Conservation (phyloP, 1,140 invertebrate species). For the Drosophila leontia region DNA sequence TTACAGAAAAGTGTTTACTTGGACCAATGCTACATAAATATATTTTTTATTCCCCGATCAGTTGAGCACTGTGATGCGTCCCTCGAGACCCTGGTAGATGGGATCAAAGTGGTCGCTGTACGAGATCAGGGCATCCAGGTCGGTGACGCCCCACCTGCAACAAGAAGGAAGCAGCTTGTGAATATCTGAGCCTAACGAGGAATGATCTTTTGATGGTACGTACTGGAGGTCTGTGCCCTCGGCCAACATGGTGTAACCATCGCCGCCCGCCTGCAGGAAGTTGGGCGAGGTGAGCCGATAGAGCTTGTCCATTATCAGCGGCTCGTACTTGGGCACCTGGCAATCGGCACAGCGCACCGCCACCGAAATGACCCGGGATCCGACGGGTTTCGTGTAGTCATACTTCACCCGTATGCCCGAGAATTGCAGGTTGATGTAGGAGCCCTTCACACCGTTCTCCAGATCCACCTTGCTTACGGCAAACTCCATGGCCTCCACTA, state of each 20-base stretch:
- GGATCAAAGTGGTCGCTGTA: constrained; percentile 60
- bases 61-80: constrained; percentile 78
- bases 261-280: constrained; percentile 89
- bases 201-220: constrained; percentile 12
- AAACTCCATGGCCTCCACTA: constrained; percentile 88
- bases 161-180: neutral
- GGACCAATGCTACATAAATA: neutral
- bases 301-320: constrained; percentile 85
- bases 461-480: constrained; percentile 84
- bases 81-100: constrained; percentile 80
- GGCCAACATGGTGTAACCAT: constrained; percentile 86
- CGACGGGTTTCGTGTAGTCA: constrained; percentile 86
- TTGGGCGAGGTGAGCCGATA: constrained; percentile 88
- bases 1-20: neutral
- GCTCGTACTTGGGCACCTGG: constrained; percentile 87
- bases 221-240: constrained; percentile 68
- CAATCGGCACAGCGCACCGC: constrained; percentile 88
- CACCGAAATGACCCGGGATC: constrained; percentile 87
- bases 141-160: constrained; percentile 56
- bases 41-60: constrained; percentile 4
- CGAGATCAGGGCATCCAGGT: constrained; percentile 70
- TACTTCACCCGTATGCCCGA: constrained; percentile 86
- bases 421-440: constrained; percentile 88
- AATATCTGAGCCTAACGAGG: neutral
- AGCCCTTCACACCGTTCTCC: constrained; percentile 83